A percentile compares a stretch with the other conserved stretches of the same genome.
Evolutionary conservation across 2,113 vertebrate species (phyloP).

Genomic region (Tachysurus vachellii): DNA sequence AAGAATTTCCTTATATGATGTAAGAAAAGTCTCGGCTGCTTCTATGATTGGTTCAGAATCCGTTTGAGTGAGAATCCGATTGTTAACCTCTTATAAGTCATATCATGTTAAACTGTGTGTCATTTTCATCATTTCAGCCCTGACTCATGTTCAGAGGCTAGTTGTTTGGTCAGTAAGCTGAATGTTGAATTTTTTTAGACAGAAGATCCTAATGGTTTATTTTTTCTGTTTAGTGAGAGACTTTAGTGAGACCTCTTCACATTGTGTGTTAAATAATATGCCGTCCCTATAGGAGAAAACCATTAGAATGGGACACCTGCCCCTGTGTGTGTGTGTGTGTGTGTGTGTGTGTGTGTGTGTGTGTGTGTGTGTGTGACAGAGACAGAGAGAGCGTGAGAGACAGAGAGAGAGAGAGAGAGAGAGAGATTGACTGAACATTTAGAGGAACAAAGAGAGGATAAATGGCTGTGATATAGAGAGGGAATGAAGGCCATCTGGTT

Average conservation of each 20-base stretch:
- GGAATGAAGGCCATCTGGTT: constrained; percentile 34
- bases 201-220: neutral
- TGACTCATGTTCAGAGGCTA: neutral
- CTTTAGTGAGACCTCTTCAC: constrained; percentile 30
- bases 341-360: constrained; percentile 19
- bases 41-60: neutral
- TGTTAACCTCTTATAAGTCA: neutral
- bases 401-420: neutral
- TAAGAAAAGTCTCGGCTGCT: neutral
- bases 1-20: neutral
- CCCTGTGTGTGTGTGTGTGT: neutral
- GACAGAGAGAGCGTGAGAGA: neutral
- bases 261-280: neutral
- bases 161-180: neutral
- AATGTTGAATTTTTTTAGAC: neutral
- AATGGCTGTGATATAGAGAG: neutral
- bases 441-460: constrained; percentile 17
- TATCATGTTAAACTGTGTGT: neutral
- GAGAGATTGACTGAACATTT: constrained; percentile 4
- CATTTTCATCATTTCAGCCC: neutral
- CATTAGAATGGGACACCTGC: constrained; percentile 46
- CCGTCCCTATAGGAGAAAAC: constrained; percentile 19
- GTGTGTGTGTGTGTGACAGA: neutral
- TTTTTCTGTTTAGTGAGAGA: constrained; percentile 20
- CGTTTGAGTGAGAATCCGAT: neutral